Conservation (phyloP, 2,797 vertebrate genomes). For the Paratrypauchen microcephalus region DNA sequence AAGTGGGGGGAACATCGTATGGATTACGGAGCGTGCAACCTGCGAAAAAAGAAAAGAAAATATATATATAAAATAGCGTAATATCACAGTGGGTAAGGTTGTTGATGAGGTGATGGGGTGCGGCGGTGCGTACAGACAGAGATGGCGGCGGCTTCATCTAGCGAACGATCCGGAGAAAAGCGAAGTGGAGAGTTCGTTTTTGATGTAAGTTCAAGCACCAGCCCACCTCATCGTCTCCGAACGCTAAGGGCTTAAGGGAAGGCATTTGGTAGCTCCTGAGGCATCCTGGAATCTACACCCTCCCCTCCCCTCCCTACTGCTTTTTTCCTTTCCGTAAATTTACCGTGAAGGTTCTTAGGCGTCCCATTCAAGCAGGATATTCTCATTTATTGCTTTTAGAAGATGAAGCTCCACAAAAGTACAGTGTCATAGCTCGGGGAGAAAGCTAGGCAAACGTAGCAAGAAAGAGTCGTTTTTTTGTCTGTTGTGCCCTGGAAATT, state of each 20-base stretch:
- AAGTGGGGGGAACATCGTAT: conserved; percentile 62
- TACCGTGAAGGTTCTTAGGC: conserved; percentile 92
- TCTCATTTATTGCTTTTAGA: conserved; percentile 80
- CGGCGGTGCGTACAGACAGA: conserved; percentile 58
- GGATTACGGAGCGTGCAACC: not conserved
- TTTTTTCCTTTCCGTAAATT: conserved; percentile 75
- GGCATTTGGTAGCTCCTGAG: conserved; percentile 92
- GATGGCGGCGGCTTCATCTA: conserved; percentile 88
- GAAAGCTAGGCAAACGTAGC: conserved; percentile 41
- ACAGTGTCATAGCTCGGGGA: conserved; percentile 59
- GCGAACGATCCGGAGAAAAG: conserved; percentile 55
- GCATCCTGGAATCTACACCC: conserved; percentile 85
- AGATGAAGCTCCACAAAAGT: conserved; percentile 71
- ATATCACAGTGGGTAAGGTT: conserved; percentile 89
- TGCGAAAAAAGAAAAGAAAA: conserved; percentile 59
- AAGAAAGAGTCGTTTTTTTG: conserved; percentile 21
- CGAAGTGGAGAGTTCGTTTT: not conserved
- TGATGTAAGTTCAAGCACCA: not conserved
- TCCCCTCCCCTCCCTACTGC: not conserved
- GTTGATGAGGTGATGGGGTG: conserved; percentile 56
- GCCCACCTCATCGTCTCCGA: conserved; percentile 54
- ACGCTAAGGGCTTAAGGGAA: conserved; percentile 92
- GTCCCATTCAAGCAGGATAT: conserved; percentile 91
- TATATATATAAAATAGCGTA: conserved; percentile 78
- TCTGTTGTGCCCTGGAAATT: conserved; percentile 32